Percentiles rank a stretch among this genome's conserved stretches.
These are phyloP conservation scores for Bothrops alternatus DNA, from an alignment of 2,797 vertebrate genomes.

Conservation along the genomic window DNA sequence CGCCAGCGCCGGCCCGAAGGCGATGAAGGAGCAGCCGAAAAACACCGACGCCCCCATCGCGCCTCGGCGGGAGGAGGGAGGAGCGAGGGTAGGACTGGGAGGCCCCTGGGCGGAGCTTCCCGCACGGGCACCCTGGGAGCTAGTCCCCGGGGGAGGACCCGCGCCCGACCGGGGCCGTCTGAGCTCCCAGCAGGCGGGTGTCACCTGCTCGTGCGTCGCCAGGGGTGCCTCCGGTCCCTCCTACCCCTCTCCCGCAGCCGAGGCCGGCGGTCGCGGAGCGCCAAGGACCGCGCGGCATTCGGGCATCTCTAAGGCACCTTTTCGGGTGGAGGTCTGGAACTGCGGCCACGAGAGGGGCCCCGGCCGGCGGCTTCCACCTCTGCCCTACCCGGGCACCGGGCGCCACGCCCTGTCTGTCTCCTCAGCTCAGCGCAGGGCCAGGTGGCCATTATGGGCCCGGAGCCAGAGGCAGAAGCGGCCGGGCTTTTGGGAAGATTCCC, in stretches of 20 bases:
- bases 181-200: not conserved
- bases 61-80: not conserved
- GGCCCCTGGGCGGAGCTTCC: not conserved
- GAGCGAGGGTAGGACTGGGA: not conserved
- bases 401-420: no score
- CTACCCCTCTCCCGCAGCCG: not conserved
- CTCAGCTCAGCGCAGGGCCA: not conserved
- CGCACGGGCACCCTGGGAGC: not conserved
- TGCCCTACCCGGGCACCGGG: not conserved
- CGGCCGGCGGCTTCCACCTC: no score
- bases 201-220: not conserved
- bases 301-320: no score
- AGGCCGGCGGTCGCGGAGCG: no score
- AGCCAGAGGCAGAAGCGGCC: not conserved
- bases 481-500: not conserved
- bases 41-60: slow-evolving; percentile 72
- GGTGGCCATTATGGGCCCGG: no score
- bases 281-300: not conserved
- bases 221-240: not conserved
- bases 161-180: not conserved
- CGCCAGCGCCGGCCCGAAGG: slow-evolving; percentile 72
- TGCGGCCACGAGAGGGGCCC: no score
- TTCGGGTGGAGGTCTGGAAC: no score
- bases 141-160: not conserved
- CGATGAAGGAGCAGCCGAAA: slow-evolving; percentile 74